Percentiles rank a stretch among this genome's conserved stretches.
phyloP scores from a whole-genome alignment of 2,888 invertebrate genomes.

The Agrochola litura region DNA sequence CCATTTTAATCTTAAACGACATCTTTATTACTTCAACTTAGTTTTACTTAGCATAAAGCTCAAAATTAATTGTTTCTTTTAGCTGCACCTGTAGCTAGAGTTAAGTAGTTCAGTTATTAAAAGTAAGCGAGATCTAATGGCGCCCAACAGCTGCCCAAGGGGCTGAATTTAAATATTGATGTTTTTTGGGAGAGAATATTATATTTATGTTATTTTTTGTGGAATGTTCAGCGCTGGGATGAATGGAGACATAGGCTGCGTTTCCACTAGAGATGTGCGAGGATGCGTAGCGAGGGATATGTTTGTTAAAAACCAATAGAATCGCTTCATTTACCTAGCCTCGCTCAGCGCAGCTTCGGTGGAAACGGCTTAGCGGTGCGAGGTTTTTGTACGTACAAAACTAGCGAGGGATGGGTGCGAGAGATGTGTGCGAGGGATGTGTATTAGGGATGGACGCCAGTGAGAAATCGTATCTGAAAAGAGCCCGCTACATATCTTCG shows the following conservation, averaged over 20 bases:
- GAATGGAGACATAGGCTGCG: neutral
- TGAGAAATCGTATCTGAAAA: too few species aligned
- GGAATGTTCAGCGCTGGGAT: neutral
- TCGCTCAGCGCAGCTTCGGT: too few species aligned
- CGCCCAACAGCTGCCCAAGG: conserved; percentile 24
- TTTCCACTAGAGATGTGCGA: too few species aligned
- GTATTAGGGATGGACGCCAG: too few species aligned
- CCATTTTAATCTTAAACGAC: conserved; percentile 35
- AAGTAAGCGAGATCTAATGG: conserved; percentile 46
- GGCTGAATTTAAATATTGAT: conserved; percentile 28
- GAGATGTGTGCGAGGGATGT: too few species aligned
- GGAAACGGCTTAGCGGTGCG: too few species aligned
- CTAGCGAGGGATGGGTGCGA: too few species aligned
- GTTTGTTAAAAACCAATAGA: too few species aligned
- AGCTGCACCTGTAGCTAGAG: conserved; percentile 54
- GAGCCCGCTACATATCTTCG: too few species aligned
- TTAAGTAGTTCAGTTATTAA: conserved; percentile 34
- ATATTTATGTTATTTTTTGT: neutral
- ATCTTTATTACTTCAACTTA: conserved; percentile 43
- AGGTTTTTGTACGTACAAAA: too few species aligned
- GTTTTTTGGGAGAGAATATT: neutral
- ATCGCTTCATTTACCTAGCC: too few species aligned
- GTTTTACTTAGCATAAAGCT: conserved; percentile 39
- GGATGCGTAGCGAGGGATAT: too few species aligned
- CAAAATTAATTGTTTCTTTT: conserved; percentile 57